A percentile compares a stretch with the other conserved stretches of the same genome.
phyloP scores from a whole-genome alignment of 2,888 invertebrate species.

The Dolichopus griseipennis region DNA sequence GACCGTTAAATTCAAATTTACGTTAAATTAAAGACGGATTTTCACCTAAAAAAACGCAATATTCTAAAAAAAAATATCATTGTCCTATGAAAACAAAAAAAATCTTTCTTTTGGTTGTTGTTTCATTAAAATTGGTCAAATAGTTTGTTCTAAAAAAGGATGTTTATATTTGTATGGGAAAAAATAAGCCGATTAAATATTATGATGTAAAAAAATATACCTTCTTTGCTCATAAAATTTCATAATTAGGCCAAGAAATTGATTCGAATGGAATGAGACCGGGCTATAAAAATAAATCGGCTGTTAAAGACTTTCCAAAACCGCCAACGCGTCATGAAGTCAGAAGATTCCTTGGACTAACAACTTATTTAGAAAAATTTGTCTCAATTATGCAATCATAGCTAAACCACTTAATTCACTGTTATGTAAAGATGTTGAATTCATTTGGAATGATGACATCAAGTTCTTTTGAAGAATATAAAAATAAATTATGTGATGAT shows the following conservation, averaged over 20 bases:
- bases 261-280: slow-evolving; percentile 21
- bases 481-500: slow-evolving; percentile 19
- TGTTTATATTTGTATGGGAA: too few species aligned
- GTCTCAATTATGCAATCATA: slow-evolving; percentile 20
- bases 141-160: too few species aligned
- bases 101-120: too few species aligned
- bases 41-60: too few species aligned
- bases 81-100: too few species aligned
- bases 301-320: slow-evolving; percentile 21
- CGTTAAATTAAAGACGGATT: too few species aligned
- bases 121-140: too few species aligned
- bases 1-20: too few species aligned
- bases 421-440: slow-evolving; percentile 14
- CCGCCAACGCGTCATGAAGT: slow-evolving; percentile 25
- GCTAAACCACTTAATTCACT: slow-evolving; percentile 24
- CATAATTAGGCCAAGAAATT: slow-evolving; percentile 24
- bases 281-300: slow-evolving; percentile 24
- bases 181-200: too few species aligned
- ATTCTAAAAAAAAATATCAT: too few species aligned
- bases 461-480: slow-evolving; percentile 14
- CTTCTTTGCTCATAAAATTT: too few species aligned
- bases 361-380: slow-evolving; percentile 27
- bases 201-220: too few species aligned
- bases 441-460: slow-evolving; percentile 15
- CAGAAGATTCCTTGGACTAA: slow-evolving; percentile 27